A percentile compares a stretch with the other conserved stretches of the same genome.
Evolutionary conservation across 2,113 vertebrate species (phyloP).

Genomic region (Crotophaga sulcirostris): DNA sequence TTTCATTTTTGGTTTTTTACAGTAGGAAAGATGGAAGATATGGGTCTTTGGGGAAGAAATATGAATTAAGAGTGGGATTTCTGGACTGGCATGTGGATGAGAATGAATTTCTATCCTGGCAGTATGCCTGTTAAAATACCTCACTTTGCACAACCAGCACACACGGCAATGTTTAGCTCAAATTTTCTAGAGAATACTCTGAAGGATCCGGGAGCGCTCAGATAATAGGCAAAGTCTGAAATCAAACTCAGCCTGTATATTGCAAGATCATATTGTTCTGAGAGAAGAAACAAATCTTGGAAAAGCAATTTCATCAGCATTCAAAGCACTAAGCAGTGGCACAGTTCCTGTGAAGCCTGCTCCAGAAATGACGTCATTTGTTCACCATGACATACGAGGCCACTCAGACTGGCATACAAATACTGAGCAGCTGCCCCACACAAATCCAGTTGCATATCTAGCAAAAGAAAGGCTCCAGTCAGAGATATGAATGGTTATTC

Average conservation of each 20-base stretch:
- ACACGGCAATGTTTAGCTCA: background rate
- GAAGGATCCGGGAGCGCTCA: background rate
- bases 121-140: background rate
- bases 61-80: background rate
- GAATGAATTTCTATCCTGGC: background rate
- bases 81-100: background rate
- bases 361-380: slow-evolving; percentile 10
- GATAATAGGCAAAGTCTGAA: background rate
- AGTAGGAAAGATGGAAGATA: background rate
- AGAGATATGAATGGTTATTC: slow-evolving; percentile 48
- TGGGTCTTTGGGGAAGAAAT: background rate
- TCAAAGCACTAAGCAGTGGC: background rate
- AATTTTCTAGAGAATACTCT: background rate
- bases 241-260: background rate
- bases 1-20: background rate
- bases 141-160: background rate
- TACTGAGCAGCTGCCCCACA: slow-evolving; percentile 22
- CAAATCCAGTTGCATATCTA: background rate
- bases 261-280: background rate
- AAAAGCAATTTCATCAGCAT: slow-evolving; percentile 39
- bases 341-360: background rate
- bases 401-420: background rate
- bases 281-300: slow-evolving; percentile 17
- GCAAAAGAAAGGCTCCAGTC: slow-evolving; percentile 34
- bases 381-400: background rate